Base-by-base conservation (phyloP, 2,113 vertebrate genomes). In the Oostethus manadensis region DNA sequence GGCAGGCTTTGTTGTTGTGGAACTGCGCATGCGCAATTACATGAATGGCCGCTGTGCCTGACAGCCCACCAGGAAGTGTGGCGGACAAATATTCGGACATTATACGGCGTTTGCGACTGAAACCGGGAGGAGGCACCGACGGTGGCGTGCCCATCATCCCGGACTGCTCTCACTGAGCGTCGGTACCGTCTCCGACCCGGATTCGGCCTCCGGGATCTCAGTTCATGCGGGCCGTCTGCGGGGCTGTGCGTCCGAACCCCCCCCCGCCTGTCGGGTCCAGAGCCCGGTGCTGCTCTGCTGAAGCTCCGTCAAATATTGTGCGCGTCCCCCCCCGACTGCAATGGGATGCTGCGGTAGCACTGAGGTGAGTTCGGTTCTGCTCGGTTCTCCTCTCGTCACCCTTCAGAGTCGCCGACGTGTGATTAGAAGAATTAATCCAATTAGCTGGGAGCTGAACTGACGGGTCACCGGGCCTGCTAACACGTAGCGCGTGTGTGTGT, bases 261-360 rank as follows among this genome's bases (percentile, higher is more conserved):
- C 80, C 64, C 68, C 70, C 79, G 67, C 76, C 84, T 70, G 75
- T 76, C 77, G 67, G 77, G 83, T 80, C 68, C 69, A 75, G 71
- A 72, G 76, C 78, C 75, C 75, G 84, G 83, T 75, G 83, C 82
- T 73, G 71, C 81, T 78, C 74, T 70, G 60, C 72, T 55, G 55
- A 56, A 42, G 51, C 63, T 66, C 77, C 71, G 59, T 76, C 76
- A 55, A 72, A 81, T 68, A 74, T 75, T 79, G 76, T 70, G 82
- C 77, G 63, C 73, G 74, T 82, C 70, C 70, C 2, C 49, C 78
- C 84, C 77, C 73, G 75, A 76, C 85, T 87, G 88, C 86, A 67
- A 91, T 91, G 90, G 90, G 90, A 91, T 91, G 90, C 89, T 89
- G 90, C 87, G 90, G 88, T 58, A 90, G 90, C 82, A 49, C 85